These are phyloP conservation scores for Neodiprion fabricii DNA, from an alignment of 1,140 invertebrate species.

Conservation along the genomic window DNA sequence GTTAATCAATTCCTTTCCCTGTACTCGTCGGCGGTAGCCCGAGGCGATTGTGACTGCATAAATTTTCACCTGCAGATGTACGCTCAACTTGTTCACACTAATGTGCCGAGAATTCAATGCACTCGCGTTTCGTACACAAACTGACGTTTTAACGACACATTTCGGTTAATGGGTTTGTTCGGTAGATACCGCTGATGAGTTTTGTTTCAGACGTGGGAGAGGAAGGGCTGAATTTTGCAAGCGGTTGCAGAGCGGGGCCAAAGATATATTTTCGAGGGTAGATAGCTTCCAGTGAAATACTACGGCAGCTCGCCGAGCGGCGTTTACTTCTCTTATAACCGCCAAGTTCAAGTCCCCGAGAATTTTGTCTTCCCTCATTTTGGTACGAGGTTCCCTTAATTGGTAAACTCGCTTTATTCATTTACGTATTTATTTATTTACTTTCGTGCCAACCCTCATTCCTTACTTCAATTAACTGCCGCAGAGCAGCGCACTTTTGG, in stretches of 20 bases:
- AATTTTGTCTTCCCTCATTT: neutral
- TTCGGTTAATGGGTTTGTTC: neutral
- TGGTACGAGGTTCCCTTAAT: too few species aligned
- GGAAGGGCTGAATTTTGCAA: neutral
- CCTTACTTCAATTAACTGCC: neutral
- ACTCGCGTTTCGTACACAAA: too few species aligned
- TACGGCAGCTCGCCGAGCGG: neutral
- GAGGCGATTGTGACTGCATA: too few species aligned
- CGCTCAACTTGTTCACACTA: too few species aligned
- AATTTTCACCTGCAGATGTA: too few species aligned
- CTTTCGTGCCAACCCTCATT: neutral
- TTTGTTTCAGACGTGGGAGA: neutral
- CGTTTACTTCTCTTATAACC: neutral
- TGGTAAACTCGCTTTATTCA: neutral
- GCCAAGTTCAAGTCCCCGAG: neutral
- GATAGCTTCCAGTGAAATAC: conserved; percentile 3
- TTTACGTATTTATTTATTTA: neutral
- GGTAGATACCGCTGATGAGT: conserved; percentile 8
- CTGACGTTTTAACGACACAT: neutral
- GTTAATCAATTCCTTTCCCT: too few species aligned
- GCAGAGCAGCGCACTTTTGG: too few species aligned
- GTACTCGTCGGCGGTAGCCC: too few species aligned
- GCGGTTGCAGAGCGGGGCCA: neutral
- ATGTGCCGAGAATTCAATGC: too few species aligned
- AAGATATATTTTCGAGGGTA: conserved; percentile 12